Conservation (phyloP, 2,888 invertebrate species). For the Calameuta pallipes region DNA sequence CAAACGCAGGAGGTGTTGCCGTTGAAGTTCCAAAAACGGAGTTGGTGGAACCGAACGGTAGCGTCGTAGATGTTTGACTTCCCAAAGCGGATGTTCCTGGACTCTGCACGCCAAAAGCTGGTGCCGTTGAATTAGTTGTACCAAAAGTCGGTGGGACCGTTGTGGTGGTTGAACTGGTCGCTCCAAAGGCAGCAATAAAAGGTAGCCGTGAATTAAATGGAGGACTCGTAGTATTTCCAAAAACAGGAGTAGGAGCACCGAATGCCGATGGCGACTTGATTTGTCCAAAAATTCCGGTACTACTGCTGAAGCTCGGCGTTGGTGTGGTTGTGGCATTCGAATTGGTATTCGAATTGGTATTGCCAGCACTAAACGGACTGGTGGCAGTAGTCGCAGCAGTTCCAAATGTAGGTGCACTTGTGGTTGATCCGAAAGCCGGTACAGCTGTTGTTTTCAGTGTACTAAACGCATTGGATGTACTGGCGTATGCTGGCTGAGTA, state of each 20-base stretch:
- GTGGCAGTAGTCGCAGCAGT: constrained; percentile 15
- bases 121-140: constrained; percentile 6
- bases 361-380: constrained; percentile 19
- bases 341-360: constrained; percentile 17
- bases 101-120: constrained; percentile 16
- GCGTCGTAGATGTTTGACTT: constrained; percentile 4
- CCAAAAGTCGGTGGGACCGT: constrained; percentile 20
- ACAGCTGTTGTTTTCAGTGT: constrained; percentile 30
- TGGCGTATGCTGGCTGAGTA: constrained; percentile 11
- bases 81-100: not conserved
- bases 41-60: constrained; percentile 14
- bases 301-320: constrained; percentile 11
- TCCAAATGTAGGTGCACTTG: constrained; percentile 18
- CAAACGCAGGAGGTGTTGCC: constrained; percentile 20
- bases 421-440: constrained; percentile 31
- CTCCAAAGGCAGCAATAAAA: constrained; percentile 20
- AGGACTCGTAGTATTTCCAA: constrained; percentile 22
- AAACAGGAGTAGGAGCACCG: constrained; percentile 23
- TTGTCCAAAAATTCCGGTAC: constrained; percentile 26
- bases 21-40: constrained; percentile 19
- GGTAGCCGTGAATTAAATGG: constrained; percentile 17
- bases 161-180: not conserved
- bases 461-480: constrained; percentile 31
- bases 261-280: constrained; percentile 28
- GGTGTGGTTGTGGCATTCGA: constrained; percentile 15